phyloP scores from a whole-genome alignment of 2,797 vertebrate genomes.

The Poecile montanus region DNA sequence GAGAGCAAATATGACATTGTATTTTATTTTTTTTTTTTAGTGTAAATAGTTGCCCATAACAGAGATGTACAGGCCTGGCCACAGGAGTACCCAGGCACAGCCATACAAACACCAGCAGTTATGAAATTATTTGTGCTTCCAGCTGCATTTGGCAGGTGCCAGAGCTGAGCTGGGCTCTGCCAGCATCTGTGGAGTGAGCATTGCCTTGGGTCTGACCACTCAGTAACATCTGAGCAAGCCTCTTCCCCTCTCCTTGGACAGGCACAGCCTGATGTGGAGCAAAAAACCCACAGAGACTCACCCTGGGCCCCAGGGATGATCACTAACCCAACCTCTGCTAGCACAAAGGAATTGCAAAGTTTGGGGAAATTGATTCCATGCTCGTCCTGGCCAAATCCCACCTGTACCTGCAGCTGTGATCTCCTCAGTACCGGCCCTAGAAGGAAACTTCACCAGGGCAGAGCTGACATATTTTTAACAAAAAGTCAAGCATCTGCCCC shows the following conservation, averaged over 20 bases:
- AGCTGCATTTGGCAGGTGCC: slow-evolving; percentile 31
- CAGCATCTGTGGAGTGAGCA: background rate
- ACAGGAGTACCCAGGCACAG: background rate
- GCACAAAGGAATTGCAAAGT: background rate
- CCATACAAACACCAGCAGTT: slow-evolving; percentile 32
- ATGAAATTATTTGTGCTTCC: slow-evolving; percentile 45
- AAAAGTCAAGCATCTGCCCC: background rate
- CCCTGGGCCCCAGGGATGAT: background rate
- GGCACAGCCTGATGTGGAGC: background rate
- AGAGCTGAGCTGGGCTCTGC: slow-evolving; percentile 3
- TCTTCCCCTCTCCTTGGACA: background rate
- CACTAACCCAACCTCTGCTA: background rate
- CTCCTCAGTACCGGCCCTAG: background rate
- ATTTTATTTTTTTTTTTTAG: background rate
- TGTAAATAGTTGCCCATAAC: slow-evolving; percentile 44
- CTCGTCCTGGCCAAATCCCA: background rate
- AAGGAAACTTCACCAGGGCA: background rate
- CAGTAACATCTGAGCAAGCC: background rate
- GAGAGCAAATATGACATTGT: slow-evolving; percentile 38
- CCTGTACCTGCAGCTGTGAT: background rate
- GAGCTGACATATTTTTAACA: background rate
- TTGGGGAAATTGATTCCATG: background rate
- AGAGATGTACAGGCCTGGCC: slow-evolving; percentile 48
- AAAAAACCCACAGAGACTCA: background rate
- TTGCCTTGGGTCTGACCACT: background rate